Percentiles rank a stretch among this genome's conserved stretches.
Conservation (phyloP, 2,888 invertebrate species). For the Lampropteryx suffumata region DNA sequence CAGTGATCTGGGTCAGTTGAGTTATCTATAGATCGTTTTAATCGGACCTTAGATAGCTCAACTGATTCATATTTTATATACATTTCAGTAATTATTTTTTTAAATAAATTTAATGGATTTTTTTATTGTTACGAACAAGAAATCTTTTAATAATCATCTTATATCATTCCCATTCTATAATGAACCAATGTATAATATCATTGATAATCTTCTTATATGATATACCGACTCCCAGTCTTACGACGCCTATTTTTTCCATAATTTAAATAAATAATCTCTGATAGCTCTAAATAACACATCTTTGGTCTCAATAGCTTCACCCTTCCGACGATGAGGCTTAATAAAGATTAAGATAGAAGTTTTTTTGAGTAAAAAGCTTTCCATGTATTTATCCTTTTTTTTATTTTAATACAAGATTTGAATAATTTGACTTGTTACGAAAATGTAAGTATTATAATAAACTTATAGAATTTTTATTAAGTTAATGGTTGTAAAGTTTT, state of each 20-base stretch:
- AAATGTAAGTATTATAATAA: too few relatives aligned
- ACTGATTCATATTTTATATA: too few relatives aligned
- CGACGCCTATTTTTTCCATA: conserved; percentile 41
- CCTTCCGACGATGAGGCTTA: conserved; percentile 70
- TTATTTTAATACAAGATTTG: conserved; percentile 39
- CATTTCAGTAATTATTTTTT: too few relatives aligned
- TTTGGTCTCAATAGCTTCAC: conserved; percentile 64
- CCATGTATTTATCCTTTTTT: conserved; percentile 63
- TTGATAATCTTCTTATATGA: conserved; percentile 22
- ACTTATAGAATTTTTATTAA: too few relatives aligned
- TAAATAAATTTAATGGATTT: too few relatives aligned
- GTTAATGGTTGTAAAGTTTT: too few relatives aligned
- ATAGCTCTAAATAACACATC: conserved; percentile 75
- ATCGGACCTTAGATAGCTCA: too few relatives aligned
- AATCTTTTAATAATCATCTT: too few relatives aligned
- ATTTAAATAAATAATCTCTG: conserved; percentile 58
- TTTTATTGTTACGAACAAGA: too few relatives aligned
- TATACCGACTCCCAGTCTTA: conserved; percentile 66
- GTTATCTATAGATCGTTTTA: too few relatives aligned
- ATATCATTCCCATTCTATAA: too few relatives aligned
- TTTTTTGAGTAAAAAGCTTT: conserved; percentile 78
- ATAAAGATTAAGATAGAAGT: conserved; percentile 79
- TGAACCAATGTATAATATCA: neutral
- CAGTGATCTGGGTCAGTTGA: too few relatives aligned
- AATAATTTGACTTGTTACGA: conserved; percentile 13